These are phyloP conservation scores for Hypsopygia costalis DNA, from an alignment of 2,888 invertebrate species.

Conservation along the genomic window DNA sequence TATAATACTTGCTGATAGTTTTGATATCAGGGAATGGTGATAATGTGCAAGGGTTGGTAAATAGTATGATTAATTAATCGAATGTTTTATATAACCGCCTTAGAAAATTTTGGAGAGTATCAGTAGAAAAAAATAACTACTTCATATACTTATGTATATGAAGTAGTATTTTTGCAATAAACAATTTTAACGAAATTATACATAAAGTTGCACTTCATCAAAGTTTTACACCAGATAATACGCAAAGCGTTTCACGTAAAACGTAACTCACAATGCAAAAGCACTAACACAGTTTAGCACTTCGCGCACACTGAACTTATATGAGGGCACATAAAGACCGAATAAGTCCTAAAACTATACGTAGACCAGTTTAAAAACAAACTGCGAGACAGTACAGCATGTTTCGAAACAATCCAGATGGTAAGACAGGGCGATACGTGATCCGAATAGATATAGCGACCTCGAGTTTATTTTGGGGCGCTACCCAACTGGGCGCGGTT, in stretches of 20 bases:
- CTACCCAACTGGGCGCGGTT: background rate
- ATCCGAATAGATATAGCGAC: slow-evolving; percentile 37
- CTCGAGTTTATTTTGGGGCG: background rate
- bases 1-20: no score
- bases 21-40: no score
- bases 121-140: no score
- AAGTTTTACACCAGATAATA: background rate
- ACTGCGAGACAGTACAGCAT: slow-evolving; percentile 51
- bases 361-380: slow-evolving; percentile 60
- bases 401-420: slow-evolving; percentile 73
- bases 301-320: slow-evolving; percentile 2
- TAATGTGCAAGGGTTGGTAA: no score
- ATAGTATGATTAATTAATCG: no score
- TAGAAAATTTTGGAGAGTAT: no score
- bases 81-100: no score
- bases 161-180: no score
- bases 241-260: slow-evolving; percentile 2
- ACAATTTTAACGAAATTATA: slow-evolving; percentile 5
- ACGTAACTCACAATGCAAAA: slow-evolving; percentile 6
- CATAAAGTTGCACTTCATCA: background rate
- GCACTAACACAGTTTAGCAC: slow-evolving; percentile 10
- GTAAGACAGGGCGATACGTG: slow-evolving; percentile 65
- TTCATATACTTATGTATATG: no score
- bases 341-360: slow-evolving; percentile 47
- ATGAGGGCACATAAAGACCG: slow-evolving; percentile 29